Base-by-base conservation (phyloP, 2,888 invertebrate genomes). In the Acrocyrtus sp. region DNA sequence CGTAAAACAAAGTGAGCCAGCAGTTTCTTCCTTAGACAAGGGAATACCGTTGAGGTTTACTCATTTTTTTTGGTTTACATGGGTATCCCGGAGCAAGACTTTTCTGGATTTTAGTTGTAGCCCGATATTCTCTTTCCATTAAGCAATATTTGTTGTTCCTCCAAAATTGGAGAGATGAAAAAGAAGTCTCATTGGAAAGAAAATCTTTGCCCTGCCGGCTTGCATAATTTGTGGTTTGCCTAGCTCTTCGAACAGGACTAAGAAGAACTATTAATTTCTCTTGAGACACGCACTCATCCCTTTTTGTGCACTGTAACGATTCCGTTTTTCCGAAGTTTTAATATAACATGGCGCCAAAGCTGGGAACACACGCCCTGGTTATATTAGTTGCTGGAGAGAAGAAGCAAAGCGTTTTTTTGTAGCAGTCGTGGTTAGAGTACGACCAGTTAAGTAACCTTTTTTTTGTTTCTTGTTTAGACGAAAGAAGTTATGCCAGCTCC, bases 211-310 rank as follows among this genome's bases (percentile, higher is more conserved):
- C 29, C 50, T 39, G 61, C 50, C 48, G 61, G 61, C 63, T 63
- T 50, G 45, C 53, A 63, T 63, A 63, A 63, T 63, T 63, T 63
- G 63, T 63, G 63, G 63, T 29, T 62, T 62, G 51, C 53, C 53
- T 43, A 34, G 51, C 43, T 27, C 63, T 63, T 61, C 26, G 53
- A 21, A 21, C 43, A 26, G 43, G 19, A 19, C 63, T 19, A 19
- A 53, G n/a, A 63, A 27, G 15, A 63, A 63, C 53, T 63, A 53
- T 63, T 63, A 63, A 63, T 63, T 63, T 63, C 63, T 63, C 63
- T 17, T 53, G 63, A 63, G 63, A 63, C 63, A 63, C 63, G 53
- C 53, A 63, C 60, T 34, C 34, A 34, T 34, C 34, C 6, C 12
- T n/a, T n/a, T n/a, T n/a, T 34, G 6, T 34, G 6, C 34, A 34